Base-by-base conservation (phyloP, 2,113 vertebrate species). In the Otis tarda region DNA sequence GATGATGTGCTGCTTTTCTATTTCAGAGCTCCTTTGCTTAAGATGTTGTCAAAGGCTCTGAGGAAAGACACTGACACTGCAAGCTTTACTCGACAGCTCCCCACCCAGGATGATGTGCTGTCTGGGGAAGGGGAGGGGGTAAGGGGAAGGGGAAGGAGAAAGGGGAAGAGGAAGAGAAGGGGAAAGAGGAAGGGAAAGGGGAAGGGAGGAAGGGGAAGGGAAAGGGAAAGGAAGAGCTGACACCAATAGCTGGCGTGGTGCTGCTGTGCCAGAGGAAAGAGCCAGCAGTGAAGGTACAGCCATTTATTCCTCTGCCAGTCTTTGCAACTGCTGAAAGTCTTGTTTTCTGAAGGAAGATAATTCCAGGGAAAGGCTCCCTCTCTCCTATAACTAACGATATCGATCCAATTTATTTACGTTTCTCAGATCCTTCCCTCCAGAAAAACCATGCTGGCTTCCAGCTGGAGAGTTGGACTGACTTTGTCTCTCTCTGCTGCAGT, bases 181-280 rank as follows among this genome's bases (percentile, higher is more conserved):
- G 47, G 21, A 13, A 50, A 4, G 35, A 37, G 21, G 10, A 22
- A 22, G 21, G 10, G 21, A 10, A 50, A 22, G 49, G 49, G 49
- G 22, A 50, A 22, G 49, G 27, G 30, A 25, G 30, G 14, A 21
- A 11, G 41, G 6, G 19, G 30, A 6, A 47, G 8, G 52, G 39
- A 13, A 60, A 35, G 19, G 57, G 27, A 27, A 43, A 23, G 25
- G 63, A 43, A 43, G 25, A 53, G 49, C 57, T 50, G 41, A 31
- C 2, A 4, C 5, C 1, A 2, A 2, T 20, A n/a, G 41, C 28
- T 37, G 61, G 30, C 3, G 6, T 28, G 17, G 30, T n/a, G 12
- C 2, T 1, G 31, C 60, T 59, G 37, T 59, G 83, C 35, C 63
- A 33, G 35, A 61, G 59, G 47, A 37, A 59, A 22, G 8, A 82